phyloP scores from a whole-genome alignment of 1,140 invertebrate species.

The Aphidius ervi region DNA sequence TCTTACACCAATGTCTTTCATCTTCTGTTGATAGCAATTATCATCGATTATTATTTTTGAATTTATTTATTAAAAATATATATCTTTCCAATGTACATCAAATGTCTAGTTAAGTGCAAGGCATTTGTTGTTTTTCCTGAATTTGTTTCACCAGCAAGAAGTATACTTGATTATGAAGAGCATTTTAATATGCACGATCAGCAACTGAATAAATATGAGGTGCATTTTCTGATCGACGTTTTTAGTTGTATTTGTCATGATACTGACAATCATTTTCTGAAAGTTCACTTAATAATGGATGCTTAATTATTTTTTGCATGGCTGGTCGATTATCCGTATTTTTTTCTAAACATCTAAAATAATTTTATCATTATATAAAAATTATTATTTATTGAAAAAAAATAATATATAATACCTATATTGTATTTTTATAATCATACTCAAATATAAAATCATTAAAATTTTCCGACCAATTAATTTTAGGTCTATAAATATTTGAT shows the following conservation, averaged over 20 bases:
- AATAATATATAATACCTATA: no score
- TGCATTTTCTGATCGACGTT: constrained; percentile 82
- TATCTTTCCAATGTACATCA: constrained; percentile 67
- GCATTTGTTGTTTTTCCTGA: constrained; percentile 81
- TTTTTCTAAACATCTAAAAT: constrained; percentile 70
- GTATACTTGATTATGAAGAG: constrained; percentile 75
- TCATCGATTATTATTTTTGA: no score
- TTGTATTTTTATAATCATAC: no score
- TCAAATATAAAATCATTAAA: constrained; percentile 81
- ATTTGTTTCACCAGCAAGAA: constrained; percentile 78
- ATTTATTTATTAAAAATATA: constrained; percentile 20
- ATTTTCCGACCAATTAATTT: constrained; percentile 73
- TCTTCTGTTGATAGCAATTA: no score
- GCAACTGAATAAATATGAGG: constrained; percentile 88
- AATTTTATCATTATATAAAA: no score
- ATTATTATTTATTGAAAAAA: no score
- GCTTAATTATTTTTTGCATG: constrained; percentile 77
- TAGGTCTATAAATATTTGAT: constrained; percentile 67
- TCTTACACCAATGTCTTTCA: constrained; percentile 64
- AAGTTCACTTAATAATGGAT: constrained; percentile 74
- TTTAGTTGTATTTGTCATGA: constrained; percentile 76
- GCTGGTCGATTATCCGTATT: constrained; percentile 88
- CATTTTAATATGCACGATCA: constrained; percentile 81
- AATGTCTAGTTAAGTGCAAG: constrained; percentile 68
- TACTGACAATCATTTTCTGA: constrained; percentile 76